Evolutionary conservation across 2,888 invertebrate species (phyloP).

Genomic region (Sesamia inferens): DNA sequence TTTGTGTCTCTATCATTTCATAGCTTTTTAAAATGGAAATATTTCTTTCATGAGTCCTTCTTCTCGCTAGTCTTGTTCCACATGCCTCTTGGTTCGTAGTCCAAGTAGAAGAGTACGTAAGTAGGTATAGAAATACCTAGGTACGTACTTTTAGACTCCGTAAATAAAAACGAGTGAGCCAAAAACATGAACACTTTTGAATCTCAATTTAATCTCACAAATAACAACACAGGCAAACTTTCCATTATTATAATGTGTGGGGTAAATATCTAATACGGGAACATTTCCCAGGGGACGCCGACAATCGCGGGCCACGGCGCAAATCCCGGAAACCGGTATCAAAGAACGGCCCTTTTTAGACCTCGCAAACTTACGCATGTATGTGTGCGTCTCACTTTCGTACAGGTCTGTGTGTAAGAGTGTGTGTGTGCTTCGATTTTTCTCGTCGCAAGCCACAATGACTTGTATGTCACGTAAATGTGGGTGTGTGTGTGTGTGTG

Average conservation of each 20-base stretch:
- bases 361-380: constrained; percentile 29
- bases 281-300: constrained; percentile 51
- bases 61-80: not conserved
- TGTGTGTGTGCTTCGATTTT: constrained; percentile 21
- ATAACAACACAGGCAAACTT: constrained; percentile 44
- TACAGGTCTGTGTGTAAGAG: not conserved
- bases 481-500: constrained; percentile 1
- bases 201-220: constrained; percentile 28
- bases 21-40: constrained; percentile 30
- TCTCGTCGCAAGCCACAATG: constrained; percentile 45
- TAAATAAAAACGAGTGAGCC: constrained; percentile 4
- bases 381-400: constrained; percentile 1
- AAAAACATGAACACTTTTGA: constrained; percentile 12
- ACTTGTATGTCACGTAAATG: constrained; percentile 2
- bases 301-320: constrained; percentile 48
- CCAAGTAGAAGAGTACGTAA: too few species aligned
- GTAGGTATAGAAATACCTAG: too few species aligned
- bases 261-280: constrained; percentile 54
- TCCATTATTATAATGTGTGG: constrained; percentile 56
- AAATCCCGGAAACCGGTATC: constrained; percentile 55
- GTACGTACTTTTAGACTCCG: too few species aligned
- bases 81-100: constrained; percentile 15
- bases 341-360: constrained; percentile 47
- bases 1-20: constrained; percentile 39
- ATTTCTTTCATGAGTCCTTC: constrained; percentile 3